Conservation (phyloP, 1,140 invertebrate genomes). For the Teleopsis dalmanni region DNA sequence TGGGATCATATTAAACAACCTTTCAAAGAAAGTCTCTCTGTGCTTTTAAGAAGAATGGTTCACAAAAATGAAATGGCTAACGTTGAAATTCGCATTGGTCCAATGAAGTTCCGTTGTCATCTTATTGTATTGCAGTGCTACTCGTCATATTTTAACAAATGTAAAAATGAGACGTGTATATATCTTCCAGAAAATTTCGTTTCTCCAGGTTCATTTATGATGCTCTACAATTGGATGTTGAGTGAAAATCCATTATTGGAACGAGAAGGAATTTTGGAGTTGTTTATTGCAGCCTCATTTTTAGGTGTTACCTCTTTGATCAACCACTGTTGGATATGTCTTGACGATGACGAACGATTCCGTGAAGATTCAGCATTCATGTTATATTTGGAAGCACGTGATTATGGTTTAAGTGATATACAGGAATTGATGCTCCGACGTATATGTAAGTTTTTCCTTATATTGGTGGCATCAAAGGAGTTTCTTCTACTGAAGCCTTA, state of each 20-base stretch:
- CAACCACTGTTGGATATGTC: constrained; percentile 64
- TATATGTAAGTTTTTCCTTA: constrained; percentile 63
- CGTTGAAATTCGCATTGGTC: constrained; percentile 29
- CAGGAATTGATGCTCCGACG: constrained; percentile 60
- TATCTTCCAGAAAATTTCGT: constrained; percentile 29
- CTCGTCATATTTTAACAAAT: constrained; percentile 26
- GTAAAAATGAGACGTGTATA: constrained; percentile 1
- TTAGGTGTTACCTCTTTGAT: constrained; percentile 62
- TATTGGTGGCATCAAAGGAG: constrained; percentile 61
- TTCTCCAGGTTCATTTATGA: constrained; percentile 54
- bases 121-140: constrained; percentile 32
- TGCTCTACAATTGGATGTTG: constrained; percentile 71
- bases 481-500: constrained; percentile 56
- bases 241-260: constrained; percentile 53
- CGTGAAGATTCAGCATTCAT: constrained; percentile 63
- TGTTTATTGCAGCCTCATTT: constrained; percentile 60
- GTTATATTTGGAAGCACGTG: constrained; percentile 55
- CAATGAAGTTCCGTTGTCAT: constrained; percentile 33
- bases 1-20: constrained; percentile 25
- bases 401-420: constrained; percentile 17
- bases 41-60: constrained; percentile 26
- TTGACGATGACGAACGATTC: constrained; percentile 59
- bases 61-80: constrained; percentile 28
- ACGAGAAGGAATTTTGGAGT: constrained; percentile 58
- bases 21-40: constrained; percentile 15